Conservation (phyloP, 2,888 invertebrate species). For the Stegophylla sp. region DNA sequence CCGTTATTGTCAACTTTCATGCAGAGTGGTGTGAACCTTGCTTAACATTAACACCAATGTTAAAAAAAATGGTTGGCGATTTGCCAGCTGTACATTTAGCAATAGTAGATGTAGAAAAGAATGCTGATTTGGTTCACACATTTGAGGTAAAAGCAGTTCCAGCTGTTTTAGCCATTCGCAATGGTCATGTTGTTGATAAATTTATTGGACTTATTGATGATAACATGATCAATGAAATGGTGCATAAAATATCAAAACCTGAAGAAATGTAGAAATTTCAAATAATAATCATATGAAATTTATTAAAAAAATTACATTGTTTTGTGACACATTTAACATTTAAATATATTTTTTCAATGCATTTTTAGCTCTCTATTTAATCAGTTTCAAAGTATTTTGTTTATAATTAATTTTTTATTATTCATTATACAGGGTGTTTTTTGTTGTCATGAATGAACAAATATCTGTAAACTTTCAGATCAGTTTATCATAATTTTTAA, state of each 20-base stretch:
- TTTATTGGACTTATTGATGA: constrained; percentile 86
- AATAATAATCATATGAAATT: neutral
- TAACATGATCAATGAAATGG: constrained; percentile 73
- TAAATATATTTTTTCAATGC: neutral
- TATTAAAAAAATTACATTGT: no score
- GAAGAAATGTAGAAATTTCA: constrained; percentile 24
- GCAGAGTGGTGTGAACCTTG: constrained; percentile 92
- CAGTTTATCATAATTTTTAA: no score
- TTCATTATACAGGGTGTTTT: neutral
- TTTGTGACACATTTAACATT: no score
- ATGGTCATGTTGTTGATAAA: constrained; percentile 84
- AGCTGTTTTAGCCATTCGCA: constrained; percentile 73
- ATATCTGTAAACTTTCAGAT: no score
- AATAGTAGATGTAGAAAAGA: constrained; percentile 81
- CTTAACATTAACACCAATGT: constrained; percentile 83
- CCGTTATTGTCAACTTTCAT: constrained; percentile 90
- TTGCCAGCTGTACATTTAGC: constrained; percentile 80
- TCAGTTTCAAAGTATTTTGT: neutral
- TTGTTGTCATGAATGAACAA: no score
- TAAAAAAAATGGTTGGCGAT: constrained; percentile 78
- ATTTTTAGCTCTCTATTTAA: constrained; percentile 1
- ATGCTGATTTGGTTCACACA: constrained; percentile 81
- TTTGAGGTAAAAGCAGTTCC: constrained; percentile 66
- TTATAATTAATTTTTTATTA: neutral
- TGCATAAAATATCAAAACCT: constrained; percentile 38